Evolutionary conservation across 2,888 invertebrate species (phyloP), one percentile per base, ranked within the genome.

Genomic region (Periphyllus acericola): DNA sequence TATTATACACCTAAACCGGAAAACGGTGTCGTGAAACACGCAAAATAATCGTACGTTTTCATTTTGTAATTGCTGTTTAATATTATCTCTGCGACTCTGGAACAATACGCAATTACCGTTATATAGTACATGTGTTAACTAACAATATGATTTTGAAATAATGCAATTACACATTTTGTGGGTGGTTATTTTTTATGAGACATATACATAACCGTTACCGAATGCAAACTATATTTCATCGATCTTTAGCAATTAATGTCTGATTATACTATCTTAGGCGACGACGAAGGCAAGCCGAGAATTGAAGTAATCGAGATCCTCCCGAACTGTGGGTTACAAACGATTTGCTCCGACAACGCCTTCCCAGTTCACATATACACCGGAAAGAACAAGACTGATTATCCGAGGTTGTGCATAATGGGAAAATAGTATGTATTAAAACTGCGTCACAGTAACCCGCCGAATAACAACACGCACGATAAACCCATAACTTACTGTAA

Each of bases 401-500:
- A 91, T 89, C 93, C 93, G 21, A 92, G 92, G 90, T 92, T 93
- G 78, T 93, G 93, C 90, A 91, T 93, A 60, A 91, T 91, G 89
- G 93, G 93, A 29, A 91, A 92, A 90, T 92, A 93, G 93, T 93
- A 90, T 91, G 92, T 91, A 85, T 83, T 9, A 32, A 71, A 71
- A n/a, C n/a, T 68, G 21, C 60, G 25, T 60, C 60, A 29, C 29
- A 29, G 6, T 29, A 29, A 68, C 11, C 29, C 3, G 46, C 1
- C 14, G 1, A 46, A 46, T 40, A 1, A 46, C 8, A 14, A 46
- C 14, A 46, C 14, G 3, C 11, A 46, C 14, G 46, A 46, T 46
- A 46, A 46, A 46, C 3, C 14, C 1, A 46, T 46, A 46, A 14
- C 11, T 46, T 46, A 46, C 14, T 46, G 14, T 14, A 46, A 46